Conservation (phyloP, 2,888 invertebrate species). For the Standfussiana lucernea region DNA sequence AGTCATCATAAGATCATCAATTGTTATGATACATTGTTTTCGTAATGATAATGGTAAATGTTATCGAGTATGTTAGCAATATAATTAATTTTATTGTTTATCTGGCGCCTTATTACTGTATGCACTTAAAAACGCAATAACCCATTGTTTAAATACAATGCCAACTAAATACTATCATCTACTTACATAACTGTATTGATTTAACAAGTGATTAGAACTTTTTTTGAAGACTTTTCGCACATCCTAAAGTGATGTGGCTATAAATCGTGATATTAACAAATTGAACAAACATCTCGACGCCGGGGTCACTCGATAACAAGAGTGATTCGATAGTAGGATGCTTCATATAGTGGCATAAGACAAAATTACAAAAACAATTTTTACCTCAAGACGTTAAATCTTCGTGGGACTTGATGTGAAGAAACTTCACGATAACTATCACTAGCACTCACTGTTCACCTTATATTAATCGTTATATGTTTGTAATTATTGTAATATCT, state of each 20-base stretch:
- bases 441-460: slow-evolving; percentile 63
- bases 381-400: slow-evolving; percentile 55
- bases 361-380: slow-evolving; percentile 62
- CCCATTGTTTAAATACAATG: slow-evolving; percentile 63
- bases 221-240: slow-evolving; percentile 67
- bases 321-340: slow-evolving; percentile 72
- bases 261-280: slow-evolving; percentile 76
- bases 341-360: slow-evolving; percentile 51
- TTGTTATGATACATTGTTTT: slow-evolving; percentile 55
- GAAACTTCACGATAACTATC: slow-evolving; percentile 52
- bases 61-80: slow-evolving; percentile 44
- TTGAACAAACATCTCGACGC: slow-evolving; percentile 80
- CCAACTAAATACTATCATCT: slow-evolving; percentile 39
- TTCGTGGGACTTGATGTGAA: slow-evolving; percentile 11
- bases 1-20: slow-evolving; percentile 28
- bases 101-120: slow-evolving; percentile 37
- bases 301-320: slow-evolving; percentile 81
- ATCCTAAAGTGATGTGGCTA: slow-evolving; percentile 69
- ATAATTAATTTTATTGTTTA: slow-evolving; percentile 48
- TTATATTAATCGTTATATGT: slow-evolving; percentile 27
- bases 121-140: slow-evolving; percentile 30
- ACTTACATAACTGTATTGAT: slow-evolving; percentile 44
- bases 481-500: slow-evolving; percentile 45
- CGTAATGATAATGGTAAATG: slow-evolving; percentile 42
- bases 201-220: slow-evolving; percentile 47